Percentiles rank a stretch among this genome's conserved stretches.
These are phyloP conservation scores for Stichopus chloronotus DNA, from an alignment of 35 echinoderm and acorn worm genomes.

Conservation along the genomic window DNA sequence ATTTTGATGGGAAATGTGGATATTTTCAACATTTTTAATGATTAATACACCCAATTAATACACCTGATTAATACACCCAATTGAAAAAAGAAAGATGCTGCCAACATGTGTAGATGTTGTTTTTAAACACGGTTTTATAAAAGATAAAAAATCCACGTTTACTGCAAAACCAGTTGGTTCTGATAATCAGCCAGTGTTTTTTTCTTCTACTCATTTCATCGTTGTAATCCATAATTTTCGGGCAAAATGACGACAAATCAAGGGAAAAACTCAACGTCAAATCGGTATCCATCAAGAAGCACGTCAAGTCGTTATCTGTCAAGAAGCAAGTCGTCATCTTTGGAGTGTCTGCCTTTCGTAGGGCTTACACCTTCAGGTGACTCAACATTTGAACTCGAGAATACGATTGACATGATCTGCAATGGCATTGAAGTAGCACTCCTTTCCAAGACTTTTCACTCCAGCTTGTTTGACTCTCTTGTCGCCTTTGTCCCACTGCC, in stretches of 20 bases:
- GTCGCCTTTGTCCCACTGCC: not conserved
- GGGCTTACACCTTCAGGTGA: not conserved
- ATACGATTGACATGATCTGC: not conserved
- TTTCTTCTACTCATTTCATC: not conserved
- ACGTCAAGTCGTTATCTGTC: too few species aligned
- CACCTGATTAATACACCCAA: too few species aligned
- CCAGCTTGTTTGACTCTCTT: not conserved
- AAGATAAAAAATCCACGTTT: not conserved
- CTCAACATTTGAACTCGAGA: not conserved
- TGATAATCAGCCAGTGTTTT: not conserved
- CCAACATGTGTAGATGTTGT: too few species aligned
- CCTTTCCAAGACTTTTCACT: not conserved
- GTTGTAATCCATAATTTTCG: not conserved
- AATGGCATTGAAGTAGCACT: not conserved
- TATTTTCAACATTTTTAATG: too few species aligned
- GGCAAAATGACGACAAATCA: not conserved
- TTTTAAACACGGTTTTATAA: too few species aligned
- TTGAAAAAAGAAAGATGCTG: too few species aligned
- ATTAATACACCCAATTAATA: too few species aligned
- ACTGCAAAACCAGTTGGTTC: not conserved
- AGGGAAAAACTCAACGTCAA: not conserved
- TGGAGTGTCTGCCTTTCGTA: not conserved
- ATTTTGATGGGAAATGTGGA: too few species aligned
- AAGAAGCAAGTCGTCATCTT: too few species aligned
- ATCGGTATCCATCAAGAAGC: too few species aligned